phyloP scores from a whole-genome alignment of 2,888 invertebrate species.

The Venusia cambrica region DNA sequence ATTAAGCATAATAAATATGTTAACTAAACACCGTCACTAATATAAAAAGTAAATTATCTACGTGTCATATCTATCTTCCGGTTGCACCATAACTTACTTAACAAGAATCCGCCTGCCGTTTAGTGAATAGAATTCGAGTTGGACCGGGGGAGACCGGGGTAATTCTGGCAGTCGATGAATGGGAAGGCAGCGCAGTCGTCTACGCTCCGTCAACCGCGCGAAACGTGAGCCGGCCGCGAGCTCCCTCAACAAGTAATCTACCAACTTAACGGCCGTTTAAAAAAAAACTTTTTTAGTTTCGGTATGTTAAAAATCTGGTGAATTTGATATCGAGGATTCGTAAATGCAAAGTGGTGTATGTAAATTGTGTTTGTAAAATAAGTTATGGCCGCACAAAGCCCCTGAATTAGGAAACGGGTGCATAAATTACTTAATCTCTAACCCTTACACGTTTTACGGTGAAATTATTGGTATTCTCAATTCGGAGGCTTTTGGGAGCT shows the following conservation, averaged over 20 bases:
- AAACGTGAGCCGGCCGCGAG: constrained; percentile 52
- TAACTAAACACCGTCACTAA: no score
- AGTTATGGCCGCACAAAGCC: constrained; percentile 16
- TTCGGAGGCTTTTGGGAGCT: constrained; percentile 12
- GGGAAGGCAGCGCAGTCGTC: constrained; percentile 74
- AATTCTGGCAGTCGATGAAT: constrained; percentile 57
- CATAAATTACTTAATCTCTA: constrained; percentile 27
- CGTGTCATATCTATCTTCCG: no score
- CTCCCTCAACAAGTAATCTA: constrained; percentile 65
- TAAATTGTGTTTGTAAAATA: constrained; percentile 11
- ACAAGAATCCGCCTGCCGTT: neutral
- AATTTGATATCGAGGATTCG: constrained; percentile 1
- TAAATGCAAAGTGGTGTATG: constrained; percentile 13
- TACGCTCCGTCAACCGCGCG: constrained; percentile 73
- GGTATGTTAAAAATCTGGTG: neutral
- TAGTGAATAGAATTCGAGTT: constrained; percentile 50
- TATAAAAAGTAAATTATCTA: no score
- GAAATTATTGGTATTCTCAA: constrained; percentile 23
- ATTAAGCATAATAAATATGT: no score
- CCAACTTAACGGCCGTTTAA: constrained; percentile 20
- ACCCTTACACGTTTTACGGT: constrained; percentile 25
- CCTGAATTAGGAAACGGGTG: constrained; percentile 16
- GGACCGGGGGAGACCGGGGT: constrained; percentile 39
- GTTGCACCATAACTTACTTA: no score
- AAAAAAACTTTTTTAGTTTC: neutral